Evolutionary conservation across 2,797 vertebrate species (phyloP), one percentile per base, ranked within the genome.

Genomic region (Erithacus rubecula): DNA sequence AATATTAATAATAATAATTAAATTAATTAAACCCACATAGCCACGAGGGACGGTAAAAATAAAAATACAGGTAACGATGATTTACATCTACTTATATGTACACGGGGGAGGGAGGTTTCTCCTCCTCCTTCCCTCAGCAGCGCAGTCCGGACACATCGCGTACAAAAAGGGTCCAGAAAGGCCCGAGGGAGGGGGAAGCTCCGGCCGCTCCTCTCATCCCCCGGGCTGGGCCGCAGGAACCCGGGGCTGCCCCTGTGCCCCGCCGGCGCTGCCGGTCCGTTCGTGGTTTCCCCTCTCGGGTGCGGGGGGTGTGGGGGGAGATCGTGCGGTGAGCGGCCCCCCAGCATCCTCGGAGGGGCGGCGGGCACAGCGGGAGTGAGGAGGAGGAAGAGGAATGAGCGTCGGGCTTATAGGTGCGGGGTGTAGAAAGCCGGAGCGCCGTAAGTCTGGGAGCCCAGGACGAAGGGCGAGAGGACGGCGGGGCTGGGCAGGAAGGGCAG

Each of bases 401-500:
- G 26, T 58, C 49, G 77, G 21, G 82, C 93, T 98, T 98, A 99
- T 98, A 99, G 98, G 97, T 99, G 99, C 75, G 99, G 99, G 80
- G 99, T 98, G 97, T 99, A 99, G 97, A 99, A 99, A 51, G 99
- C 98, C 3, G 99, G 99, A 3, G 99, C 97, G 62, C 99, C 99
- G 74, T 99, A 99, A 77, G 99, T 98, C 98, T 99, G 99, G 17
- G 99, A 99, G 82, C 99, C 98, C 96, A 99, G 96, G 96, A 99
- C 99, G 96, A 99, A 99, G 41, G 99, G 99, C 32, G 99, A 99
- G 51, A 99, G 98, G 67, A 99, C 99, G 13, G 98, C 98, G 8
- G 99, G 99, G 89, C 99, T 98, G 46, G 99, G 98, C 64, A 99
- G 98, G 97, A 99, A 99, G 72, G 99, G 99, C 96, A 99, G 97